Conservation (phyloP, 2,888 invertebrate species). For the Watsonalla cultraria region DNA sequence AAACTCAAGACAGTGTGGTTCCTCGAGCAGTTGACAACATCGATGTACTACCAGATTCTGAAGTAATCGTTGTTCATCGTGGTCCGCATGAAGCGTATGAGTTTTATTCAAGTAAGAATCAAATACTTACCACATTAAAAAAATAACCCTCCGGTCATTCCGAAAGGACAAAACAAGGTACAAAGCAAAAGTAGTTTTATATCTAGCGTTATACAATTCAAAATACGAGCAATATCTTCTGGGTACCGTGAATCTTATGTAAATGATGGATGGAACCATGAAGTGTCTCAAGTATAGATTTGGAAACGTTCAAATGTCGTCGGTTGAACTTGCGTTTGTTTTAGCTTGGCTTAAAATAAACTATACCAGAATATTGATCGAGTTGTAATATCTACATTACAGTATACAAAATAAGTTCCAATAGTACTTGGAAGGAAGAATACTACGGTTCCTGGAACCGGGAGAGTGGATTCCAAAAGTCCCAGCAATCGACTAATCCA, state of each 20-base stretch:
- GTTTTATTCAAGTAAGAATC: slow-evolving; percentile 43
- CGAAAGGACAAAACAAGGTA: no score
- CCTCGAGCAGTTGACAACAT: slow-evolving; percentile 30
- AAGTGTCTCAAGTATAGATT: no score
- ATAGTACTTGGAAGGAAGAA: slow-evolving; percentile 43
- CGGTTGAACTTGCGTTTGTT: not conserved
- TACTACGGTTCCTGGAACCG: slow-evolving; percentile 48
- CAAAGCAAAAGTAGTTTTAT: no score
- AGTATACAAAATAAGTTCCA: slow-evolving; percentile 56
- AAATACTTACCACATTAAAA: no score
- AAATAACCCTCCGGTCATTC: no score
- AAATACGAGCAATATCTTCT: no score
- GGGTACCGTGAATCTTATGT: no score
- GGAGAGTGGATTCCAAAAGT: slow-evolving; percentile 31
- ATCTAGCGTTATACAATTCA: no score
- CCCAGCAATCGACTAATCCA: slow-evolving; percentile 24
- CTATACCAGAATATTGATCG: not conserved
- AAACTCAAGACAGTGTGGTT: slow-evolving; percentile 18
- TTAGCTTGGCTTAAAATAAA: not conserved
- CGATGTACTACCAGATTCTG: slow-evolving; percentile 47
- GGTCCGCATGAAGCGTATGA: slow-evolving; percentile 23
- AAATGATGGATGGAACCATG: no score
- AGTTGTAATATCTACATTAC: slow-evolving; percentile 17
- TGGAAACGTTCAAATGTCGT: no score
- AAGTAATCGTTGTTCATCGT: slow-evolving; percentile 37